Percentiles rank a stretch among this genome's conserved stretches.
Evolutionary conservation across 2,888 invertebrate genomes (phyloP).

Genomic region (Lasioglossum zephyrum): DNA sequence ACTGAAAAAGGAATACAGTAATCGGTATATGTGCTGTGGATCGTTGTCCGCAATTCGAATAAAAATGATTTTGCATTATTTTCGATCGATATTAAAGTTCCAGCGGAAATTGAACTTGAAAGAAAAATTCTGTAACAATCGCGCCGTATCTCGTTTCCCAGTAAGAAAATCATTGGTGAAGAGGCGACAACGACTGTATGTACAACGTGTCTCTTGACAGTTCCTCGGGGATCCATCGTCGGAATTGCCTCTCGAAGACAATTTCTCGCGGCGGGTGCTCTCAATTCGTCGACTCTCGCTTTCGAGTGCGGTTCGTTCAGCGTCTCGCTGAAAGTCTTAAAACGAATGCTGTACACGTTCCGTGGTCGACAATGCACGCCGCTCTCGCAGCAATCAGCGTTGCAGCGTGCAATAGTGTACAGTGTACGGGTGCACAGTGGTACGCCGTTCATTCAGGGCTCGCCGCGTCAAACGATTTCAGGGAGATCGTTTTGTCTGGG

Average conservation of each 20-base stretch:
- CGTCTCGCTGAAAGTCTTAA: constrained; percentile 1
- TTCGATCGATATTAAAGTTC: too few species aligned
- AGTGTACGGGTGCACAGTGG: neutral
- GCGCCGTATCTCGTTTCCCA: neutral
- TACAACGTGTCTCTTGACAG: neutral
- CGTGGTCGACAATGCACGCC: neutral
- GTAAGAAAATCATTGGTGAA: neutral
- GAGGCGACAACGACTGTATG: neutral
- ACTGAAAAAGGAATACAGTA: neutral
- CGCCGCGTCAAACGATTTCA: constrained; percentile 19
- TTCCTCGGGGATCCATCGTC: neutral
- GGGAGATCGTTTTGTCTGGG: constrained; percentile 7
- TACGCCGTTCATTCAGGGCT: neutral
- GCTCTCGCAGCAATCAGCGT: neutral
- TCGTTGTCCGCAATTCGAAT: too few species aligned
- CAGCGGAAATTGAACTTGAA: neutral
- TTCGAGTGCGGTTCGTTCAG: neutral
- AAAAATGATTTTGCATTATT: too few species aligned
- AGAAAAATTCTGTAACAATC: neutral
- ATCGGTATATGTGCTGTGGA: too few species aligned
- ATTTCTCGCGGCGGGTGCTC: neutral
- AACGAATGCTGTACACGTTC: neutral
- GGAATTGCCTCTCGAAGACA: neutral
- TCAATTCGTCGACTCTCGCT: neutral
- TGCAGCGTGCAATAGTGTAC: neutral